A percentile compares a stretch with the other conserved stretches of the same genome.
Evolutionary conservation across 2,797 vertebrate species (phyloP).

Genomic region (Sylvia borin): DNA sequence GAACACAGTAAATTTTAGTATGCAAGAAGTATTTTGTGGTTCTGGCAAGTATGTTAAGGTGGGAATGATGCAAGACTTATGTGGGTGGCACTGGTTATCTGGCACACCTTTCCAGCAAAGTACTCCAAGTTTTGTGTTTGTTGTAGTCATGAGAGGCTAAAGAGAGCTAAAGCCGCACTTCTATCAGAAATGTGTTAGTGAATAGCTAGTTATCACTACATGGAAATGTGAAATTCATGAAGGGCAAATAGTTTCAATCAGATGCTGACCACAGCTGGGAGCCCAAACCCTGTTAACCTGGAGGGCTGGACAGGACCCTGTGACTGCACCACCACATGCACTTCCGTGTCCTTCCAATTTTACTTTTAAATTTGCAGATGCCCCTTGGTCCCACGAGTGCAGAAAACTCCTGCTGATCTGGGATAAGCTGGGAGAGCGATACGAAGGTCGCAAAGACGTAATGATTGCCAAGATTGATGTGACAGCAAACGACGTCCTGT

Average conservation of each 20-base stretch:
- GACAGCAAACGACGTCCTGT: constrained; percentile 86
- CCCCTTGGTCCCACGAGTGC: constrained; percentile 84
- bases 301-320: neutral
- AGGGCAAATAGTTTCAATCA: neutral
- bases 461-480: constrained; percentile 86
- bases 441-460: constrained; percentile 74
- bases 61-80: neutral
- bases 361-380: constrained; percentile 76
- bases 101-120: neutral
- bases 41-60: neutral
- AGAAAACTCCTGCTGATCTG: constrained; percentile 80
- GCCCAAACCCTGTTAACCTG: neutral
- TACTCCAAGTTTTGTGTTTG: neutral
- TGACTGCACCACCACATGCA: neutral
- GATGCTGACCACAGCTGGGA: neutral
- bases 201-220: neutral
- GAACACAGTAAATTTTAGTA: neutral
- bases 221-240: neutral
- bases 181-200: neutral
- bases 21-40: neutral
- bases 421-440: constrained; percentile 85
- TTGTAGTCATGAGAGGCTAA: neutral
- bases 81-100: neutral
- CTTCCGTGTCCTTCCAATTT: neutral
- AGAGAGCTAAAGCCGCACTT: neutral